Evolutionary conservation across 2,113 vertebrate genomes (phyloP).

Genomic region (Mixornis gularis): DNA sequence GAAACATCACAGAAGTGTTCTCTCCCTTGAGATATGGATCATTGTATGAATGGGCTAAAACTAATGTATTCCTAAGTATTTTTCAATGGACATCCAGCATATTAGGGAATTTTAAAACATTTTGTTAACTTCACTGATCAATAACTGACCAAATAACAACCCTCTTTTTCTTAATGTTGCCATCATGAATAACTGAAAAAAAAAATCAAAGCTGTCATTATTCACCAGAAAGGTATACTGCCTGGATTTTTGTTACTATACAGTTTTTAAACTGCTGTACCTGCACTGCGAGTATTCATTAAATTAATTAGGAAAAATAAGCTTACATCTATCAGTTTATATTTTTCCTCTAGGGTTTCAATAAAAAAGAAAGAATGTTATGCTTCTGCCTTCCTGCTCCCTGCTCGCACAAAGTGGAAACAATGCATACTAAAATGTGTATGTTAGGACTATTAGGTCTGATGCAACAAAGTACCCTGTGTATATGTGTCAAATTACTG

Average conservation of each 20-base stretch:
- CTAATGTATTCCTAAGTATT: background rate
- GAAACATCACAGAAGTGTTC: background rate
- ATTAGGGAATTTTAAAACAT: background rate
- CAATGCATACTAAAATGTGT: background rate
- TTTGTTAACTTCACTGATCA: background rate
- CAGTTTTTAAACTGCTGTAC: background rate
- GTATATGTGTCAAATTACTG: background rate
- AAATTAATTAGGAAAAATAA: background rate
- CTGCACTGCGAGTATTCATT: background rate
- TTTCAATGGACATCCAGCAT: background rate
- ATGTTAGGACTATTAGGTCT: background rate
- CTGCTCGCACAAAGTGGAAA: background rate
- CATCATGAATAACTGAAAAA: background rate
- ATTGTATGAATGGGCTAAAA: no score
- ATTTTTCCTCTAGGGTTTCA: background rate
- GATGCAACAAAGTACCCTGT: background rate
- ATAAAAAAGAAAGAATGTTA: background rate
- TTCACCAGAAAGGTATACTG: background rate
- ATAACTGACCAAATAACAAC: background rate
- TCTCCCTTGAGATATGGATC: background rate
- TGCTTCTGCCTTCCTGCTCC: background rate
- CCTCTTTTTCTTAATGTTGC: background rate
- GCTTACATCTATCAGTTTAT: background rate
- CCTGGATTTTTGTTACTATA: background rate
- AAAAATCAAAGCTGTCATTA: background rate